Evolutionary conservation across 1,140 invertebrate species (phyloP), one percentile per base, ranked within the genome.

Genomic region (Laupala kohalensis): DNA sequence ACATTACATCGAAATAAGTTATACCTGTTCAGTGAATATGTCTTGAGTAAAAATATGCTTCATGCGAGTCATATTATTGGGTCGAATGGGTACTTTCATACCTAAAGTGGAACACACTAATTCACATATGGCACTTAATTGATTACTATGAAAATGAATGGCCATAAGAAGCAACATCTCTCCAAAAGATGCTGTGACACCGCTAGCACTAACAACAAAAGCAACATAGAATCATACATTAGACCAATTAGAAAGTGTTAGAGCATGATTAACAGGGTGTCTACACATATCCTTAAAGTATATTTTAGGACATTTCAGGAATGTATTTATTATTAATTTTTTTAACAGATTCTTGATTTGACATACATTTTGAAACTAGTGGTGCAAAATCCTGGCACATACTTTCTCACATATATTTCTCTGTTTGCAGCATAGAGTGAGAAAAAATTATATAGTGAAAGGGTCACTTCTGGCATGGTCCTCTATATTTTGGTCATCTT

Each of bases 31-130:
- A 2, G 95, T 97, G 79, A 99, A 98, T 74, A 99, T 94, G 78
- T 98, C 95, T 77, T 96, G 94, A 3, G 93, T 98, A 77, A 99
- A 98, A 28, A 98, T 94, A 76, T 94, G 92, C 77, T 96, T 96
- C 81, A 98, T 94, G 69, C 93, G 85, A 0, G 91, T 90, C 74
- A 98, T 87, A 77, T 93, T 94, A 78, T 95, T 97, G 0, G 93
- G 91, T 69, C 96, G 84, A 6, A 97, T 94, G 0, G 92, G 88
- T 75, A 98, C 91, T 80, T 96, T 95, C 94, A 98, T 97, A 1
- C 94, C 95, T 0, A 99, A 81, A 19, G 95, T 97, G 9, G 93
- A 89, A 77, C 94, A 96, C 0, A 98, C 95, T 19, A 98, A 82
- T 75, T 98, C 96, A 72, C 91, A 91, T 68, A 98, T 96, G 6